Evolutionary conservation across 2,797 vertebrate genomes (phyloP), one percentile per base, ranked within the genome.

Genomic region (Alfaro cultratus): DNA sequence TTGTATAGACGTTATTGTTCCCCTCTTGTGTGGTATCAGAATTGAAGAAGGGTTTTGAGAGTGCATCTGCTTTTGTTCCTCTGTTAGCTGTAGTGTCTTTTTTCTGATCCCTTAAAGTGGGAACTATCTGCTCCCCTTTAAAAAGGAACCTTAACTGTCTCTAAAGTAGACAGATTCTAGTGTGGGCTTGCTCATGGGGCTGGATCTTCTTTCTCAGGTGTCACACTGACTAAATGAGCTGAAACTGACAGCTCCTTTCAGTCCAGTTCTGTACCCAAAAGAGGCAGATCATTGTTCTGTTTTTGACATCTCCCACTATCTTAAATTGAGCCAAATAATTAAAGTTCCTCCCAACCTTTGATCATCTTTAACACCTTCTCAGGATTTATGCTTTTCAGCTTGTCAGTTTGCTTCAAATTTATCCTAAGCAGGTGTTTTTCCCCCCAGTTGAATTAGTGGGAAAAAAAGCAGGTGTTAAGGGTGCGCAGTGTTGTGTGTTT

Each of bases 161-260:
- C 82, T 79, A 73, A 89, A 92, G 82, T 91, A 92, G 93, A 92
- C 91, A 90, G 79, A 75, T 86, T 88, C 76, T 75, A 0, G 57
- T 51, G 60, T 55, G 78, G 75, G 49, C 47, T 34, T 47, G 70
- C 31, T 47, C n/a, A 46, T 18, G 31, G 53, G 47, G 80, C 9
- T 74, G 49, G 73, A 71, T 80, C 53, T 76, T 13, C 76, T 86
- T 83, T 86, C 80, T 87, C 77, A 75, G 15, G 64, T 87, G 13
- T 10, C 74, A 81, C 79, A 77, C 80, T 79, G 80, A 85, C 88
- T 87, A 55, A 86, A 84, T 83, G 82, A 86, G 81, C 83, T 88
- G 34, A 75, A 46, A 34, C 74, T 76, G 77, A 82, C 73, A 75
- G 45, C 47, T 81, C 77, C 79, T 76, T 70, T 43, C 74, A 55